phyloP scores from a whole-genome alignment of 30 jellyfish, hydroid and myxozoan species.

The Sanderia malayensis region DNA sequence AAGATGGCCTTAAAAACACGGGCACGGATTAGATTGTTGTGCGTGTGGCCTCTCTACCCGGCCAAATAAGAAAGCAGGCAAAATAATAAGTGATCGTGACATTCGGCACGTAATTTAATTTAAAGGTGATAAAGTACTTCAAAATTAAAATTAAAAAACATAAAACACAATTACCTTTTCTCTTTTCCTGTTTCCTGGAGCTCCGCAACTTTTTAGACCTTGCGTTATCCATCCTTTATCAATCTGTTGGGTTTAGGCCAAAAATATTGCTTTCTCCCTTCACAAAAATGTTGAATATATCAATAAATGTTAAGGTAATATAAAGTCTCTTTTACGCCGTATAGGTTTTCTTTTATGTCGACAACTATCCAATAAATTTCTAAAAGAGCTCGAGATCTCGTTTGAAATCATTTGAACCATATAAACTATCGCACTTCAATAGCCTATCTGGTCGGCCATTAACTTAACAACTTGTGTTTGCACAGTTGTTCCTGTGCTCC shows the following conservation, averaged over 20 bases:
- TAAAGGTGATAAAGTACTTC: too few species aligned
- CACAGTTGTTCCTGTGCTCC: not conserved
- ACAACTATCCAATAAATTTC: slow-evolving; percentile 25
- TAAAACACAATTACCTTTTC: slow-evolving; percentile 20
- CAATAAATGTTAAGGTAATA: not conserved
- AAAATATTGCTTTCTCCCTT: not conserved
- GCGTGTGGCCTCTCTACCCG: too few species aligned
- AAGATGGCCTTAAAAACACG: too few species aligned
- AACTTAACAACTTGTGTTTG: not conserved
- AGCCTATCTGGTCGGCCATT: not conserved
- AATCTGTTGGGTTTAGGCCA: too few species aligned
- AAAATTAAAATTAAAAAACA: too few species aligned
- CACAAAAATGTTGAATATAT: not conserved
- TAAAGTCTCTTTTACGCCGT: slow-evolving; percentile 33
- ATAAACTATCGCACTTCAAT: not conserved
- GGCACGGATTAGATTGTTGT: too few species aligned
- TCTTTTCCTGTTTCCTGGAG: slow-evolving; percentile 40
- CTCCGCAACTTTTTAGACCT: slow-evolving; percentile 38
- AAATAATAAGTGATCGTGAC: too few species aligned
- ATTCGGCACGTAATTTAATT: too few species aligned
- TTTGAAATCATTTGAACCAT: slow-evolving; percentile 43
- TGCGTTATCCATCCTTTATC: slow-evolving; percentile 49
- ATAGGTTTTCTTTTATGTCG: slow-evolving; percentile 49
- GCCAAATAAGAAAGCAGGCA: too few species aligned
- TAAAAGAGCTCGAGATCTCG: slow-evolving; percentile 5